phyloP scores from a whole-genome alignment of 1,140 invertebrate species.

The Hetaerina americana region DNA sequence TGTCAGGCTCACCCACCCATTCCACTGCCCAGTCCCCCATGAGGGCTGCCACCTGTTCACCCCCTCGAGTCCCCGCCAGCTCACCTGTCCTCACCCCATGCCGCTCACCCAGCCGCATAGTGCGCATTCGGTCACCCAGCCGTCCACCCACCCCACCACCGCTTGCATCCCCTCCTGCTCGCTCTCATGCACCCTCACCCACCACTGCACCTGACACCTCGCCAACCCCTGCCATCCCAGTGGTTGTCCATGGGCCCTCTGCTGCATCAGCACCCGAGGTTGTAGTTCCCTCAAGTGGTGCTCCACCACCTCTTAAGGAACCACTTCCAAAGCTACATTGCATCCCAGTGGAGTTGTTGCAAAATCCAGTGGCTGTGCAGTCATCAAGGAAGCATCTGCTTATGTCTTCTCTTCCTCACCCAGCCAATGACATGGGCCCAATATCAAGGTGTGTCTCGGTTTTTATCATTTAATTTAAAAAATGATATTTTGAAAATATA shows the following conservation, averaged over 20 bases:
- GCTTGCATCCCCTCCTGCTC: neutral
- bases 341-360: neutral
- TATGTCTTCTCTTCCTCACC: neutral
- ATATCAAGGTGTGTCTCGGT: neutral
- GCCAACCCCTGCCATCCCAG: slow-evolving; percentile 18
- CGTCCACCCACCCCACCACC: neutral
- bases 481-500: too few species aligned
- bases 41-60: slow-evolving; percentile 4
- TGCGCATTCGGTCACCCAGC: neutral
- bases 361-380: neutral
- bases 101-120: slow-evolving; percentile 9
- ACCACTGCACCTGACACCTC: slow-evolving; percentile 19
- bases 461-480: neutral
- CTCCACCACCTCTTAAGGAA: neutral
- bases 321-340: neutral
- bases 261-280: neutral
- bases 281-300: neutral
- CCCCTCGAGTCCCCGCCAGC: slow-evolving; percentile 7
- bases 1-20: neutral
- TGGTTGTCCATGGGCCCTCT: slow-evolving; percentile 13
- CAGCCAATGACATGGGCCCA: neutral
- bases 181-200: neutral
- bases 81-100: slow-evolving; percentile 3
- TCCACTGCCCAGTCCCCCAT: slow-evolving; percentile 1
- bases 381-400: neutral